phyloP scores from a whole-genome alignment of 2,797 vertebrate species.

The Merluccius polli region DNA sequence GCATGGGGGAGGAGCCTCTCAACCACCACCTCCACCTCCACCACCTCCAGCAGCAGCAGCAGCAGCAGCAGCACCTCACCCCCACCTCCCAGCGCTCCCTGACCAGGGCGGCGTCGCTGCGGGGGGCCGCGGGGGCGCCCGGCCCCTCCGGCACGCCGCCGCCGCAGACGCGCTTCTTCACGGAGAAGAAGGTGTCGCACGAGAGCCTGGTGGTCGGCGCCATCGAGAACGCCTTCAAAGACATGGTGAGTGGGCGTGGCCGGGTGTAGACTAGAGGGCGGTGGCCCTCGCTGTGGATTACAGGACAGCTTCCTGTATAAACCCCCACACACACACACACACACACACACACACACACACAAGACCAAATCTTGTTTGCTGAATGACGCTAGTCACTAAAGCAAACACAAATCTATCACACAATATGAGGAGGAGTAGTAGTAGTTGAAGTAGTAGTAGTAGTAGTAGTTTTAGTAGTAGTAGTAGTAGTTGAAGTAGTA shows the following conservation, averaged over 20 bases:
- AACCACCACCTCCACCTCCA: slow-evolving; percentile 43
- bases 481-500: background rate
- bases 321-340: background rate
- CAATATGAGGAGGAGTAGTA: background rate
- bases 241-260: slow-evolving; percentile 80
- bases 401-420: background rate
- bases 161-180: slow-evolving; percentile 88
- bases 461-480: too few relatives aligned
- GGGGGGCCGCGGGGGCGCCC: slow-evolving; percentile 82
- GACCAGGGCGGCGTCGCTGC: slow-evolving; percentile 85
- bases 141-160: slow-evolving; percentile 84
- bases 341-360: background rate
- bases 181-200: slow-evolving; percentile 92
- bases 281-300: background rate
- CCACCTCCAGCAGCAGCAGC: background rate
- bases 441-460: too few relatives aligned
- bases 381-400: background rate
- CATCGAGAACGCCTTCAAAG: slow-evolving; percentile 94
- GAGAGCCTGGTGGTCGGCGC: slow-evolving; percentile 93
- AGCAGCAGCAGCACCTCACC: slow-evolving; percentile 29
- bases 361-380: too few relatives aligned
- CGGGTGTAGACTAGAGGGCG: background rate
- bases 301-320: background rate
- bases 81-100: slow-evolving; percentile 77
- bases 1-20: slow-evolving; percentile 86